Evolutionary conservation across 37 sponge, comb jelly and placozoan species (phyloP), one percentile per base, ranked within the genome.

Genomic region (Oopsacas minuta): DNA sequence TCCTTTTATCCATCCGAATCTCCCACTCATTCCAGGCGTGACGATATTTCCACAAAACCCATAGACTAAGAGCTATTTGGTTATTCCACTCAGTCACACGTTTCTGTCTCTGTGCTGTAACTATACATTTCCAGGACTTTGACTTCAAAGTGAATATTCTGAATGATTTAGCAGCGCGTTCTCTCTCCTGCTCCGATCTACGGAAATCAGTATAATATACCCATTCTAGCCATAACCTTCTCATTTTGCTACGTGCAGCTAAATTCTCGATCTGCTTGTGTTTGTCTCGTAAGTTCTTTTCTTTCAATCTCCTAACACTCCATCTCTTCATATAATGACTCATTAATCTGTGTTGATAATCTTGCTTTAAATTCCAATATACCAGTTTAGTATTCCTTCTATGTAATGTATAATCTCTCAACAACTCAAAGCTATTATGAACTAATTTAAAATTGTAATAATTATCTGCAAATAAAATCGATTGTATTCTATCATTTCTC

Each of bases 11-110:
- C 75, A 61, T 3, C 30, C 22, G 22, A 32, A 25, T 3, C 75
- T 61, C 75, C 75, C 75, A 61, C 20, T 61, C 30, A 34, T 61
- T 61, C 75, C 75, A 61, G 5, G 75, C 75, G 30, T 61, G 75
- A 34, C 75, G 75, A 34, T 61, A 61, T 34, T 34, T 61, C 75
- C 75, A 61, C 75, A 61, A 12, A 34, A 61, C 75, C 75, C 75
- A 61, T 3, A 61, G 75, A 10, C 30, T 10, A 34, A 61, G 75
- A 3, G 75, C 75, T 61, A 61, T n/a, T 12, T 61, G 75, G 30
- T 34, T n/a, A 5, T 61, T 61, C 75, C 75, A 61, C 75, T 61
- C 17, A 25, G 30, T 32, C 1, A n/a, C 75, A n/a, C 75, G 75
- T n/a, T n/a, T 61, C 28, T 61, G 20, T n/a, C 30, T 61, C 5